phyloP scores from a whole-genome alignment of 2,113 vertebrate species.

The Rhineura floridana region DNA sequence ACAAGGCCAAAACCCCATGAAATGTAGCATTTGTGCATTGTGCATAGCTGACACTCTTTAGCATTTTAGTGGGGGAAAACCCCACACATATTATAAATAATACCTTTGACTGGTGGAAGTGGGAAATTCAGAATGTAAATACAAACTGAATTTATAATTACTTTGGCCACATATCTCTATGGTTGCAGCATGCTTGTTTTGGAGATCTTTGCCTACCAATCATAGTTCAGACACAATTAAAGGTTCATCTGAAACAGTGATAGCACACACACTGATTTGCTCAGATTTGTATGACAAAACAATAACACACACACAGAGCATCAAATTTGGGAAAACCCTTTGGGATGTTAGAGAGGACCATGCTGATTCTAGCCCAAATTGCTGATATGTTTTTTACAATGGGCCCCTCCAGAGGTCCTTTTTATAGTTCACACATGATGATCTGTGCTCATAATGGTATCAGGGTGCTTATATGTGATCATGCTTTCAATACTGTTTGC shows the following conservation, averaged over 20 bases:
- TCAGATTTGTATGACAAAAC: background rate
- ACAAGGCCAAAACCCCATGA: background rate
- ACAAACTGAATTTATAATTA: background rate
- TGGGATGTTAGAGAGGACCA: background rate
- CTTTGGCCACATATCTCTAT: background rate
- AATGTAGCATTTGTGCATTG: conserved; percentile 4
- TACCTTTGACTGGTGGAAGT: background rate
- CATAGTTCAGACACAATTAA: background rate
- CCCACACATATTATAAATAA: background rate
- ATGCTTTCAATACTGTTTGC: too few relatives aligned
- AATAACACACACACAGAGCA: background rate
- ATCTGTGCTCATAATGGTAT: too few relatives aligned
- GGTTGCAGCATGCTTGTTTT: background rate
- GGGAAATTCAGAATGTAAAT: background rate
- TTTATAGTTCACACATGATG: too few relatives aligned
- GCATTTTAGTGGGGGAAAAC: background rate
- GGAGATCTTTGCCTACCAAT: background rate
- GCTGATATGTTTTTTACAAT: background rate
- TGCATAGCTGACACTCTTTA: background rate
- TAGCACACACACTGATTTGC: background rate
- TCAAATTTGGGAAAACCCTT: background rate
- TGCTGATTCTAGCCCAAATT: background rate
- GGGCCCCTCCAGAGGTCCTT: too few relatives aligned
- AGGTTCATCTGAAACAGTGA: background rate
- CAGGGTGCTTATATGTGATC: too few relatives aligned